These are phyloP conservation scores for Oxystoma pomonae DNA, from an alignment of 2,888 invertebrate species.

Conservation along the genomic window DNA sequence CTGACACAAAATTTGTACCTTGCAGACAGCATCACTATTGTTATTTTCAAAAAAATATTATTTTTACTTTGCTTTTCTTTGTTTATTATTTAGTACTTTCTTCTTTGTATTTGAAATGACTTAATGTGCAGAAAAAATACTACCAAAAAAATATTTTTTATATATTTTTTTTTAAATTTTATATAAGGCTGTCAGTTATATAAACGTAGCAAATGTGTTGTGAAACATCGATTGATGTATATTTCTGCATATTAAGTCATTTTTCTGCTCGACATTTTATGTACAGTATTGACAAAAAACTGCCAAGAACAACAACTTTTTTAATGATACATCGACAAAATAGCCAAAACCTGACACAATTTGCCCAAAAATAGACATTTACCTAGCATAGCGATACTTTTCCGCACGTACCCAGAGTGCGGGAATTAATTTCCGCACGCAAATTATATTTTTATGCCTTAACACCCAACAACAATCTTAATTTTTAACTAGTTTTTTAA, in stretches of 20 bases:
- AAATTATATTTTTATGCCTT: too few relatives aligned
- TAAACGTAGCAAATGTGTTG: too few relatives aligned
- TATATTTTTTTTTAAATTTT: too few relatives aligned
- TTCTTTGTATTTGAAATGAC: background rate
- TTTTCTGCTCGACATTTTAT: background rate
- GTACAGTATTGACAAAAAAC: background rate
- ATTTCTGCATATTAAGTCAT: too few relatives aligned
- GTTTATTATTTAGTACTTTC: background rate
- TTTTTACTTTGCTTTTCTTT: background rate
- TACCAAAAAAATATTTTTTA: too few relatives aligned
- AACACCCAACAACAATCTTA: background rate
- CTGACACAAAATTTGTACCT: conserved; percentile 46
- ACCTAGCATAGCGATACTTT: too few relatives aligned
- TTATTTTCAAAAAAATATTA: conserved; percentile 26
- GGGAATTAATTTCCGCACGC: too few relatives aligned
- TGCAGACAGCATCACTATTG: conserved; percentile 48
- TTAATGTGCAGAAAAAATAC: too few relatives aligned
- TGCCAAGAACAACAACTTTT: background rate
- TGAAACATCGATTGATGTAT: too few relatives aligned
- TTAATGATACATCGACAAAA: background rate
- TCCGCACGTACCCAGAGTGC: too few relatives aligned
- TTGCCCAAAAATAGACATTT: background rate
- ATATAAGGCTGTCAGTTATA: too few relatives aligned
- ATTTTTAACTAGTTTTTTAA: background rate
- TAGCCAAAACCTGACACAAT: background rate